These are phyloP conservation scores for Serranus cabrilla DNA, from an alignment of 2,797 vertebrate species.

Conservation along the genomic window DNA sequence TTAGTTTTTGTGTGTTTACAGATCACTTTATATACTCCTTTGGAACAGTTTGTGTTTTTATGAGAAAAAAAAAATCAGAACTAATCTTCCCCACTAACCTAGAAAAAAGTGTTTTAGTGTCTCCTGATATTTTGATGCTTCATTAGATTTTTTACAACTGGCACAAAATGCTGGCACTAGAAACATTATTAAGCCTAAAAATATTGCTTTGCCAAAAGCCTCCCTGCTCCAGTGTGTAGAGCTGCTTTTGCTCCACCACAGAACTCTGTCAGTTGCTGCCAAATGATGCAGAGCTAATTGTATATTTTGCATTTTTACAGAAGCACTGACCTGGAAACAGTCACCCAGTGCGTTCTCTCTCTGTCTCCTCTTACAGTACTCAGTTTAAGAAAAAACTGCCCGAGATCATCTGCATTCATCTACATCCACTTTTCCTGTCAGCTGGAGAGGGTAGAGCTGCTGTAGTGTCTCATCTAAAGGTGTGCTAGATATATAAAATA, in stretches of 20 bases:
- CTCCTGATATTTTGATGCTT: background rate
- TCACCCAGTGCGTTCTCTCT: background rate
- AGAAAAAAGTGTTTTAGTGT: background rate
- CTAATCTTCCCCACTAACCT: background rate
- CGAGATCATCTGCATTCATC: slow-evolving; percentile 18
- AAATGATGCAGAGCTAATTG: slow-evolving; percentile 47
- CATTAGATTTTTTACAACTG: background rate
- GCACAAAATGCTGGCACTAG: background rate
- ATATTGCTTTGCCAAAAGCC: slow-evolving; percentile 11
- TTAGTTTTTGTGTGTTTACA: too few relatives aligned
- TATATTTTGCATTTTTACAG: slow-evolving; percentile 49
- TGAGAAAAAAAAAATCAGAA: background rate
- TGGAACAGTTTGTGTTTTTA: too few relatives aligned
- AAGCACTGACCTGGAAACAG: slow-evolving; percentile 71
- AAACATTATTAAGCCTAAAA: slow-evolving; percentile 2
- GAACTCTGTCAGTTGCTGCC: background rate
- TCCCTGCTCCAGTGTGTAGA: background rate
- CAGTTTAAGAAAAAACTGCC: slow-evolving; percentile 16
- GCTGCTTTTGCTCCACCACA: slow-evolving; percentile 14
- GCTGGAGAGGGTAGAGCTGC: background rate
- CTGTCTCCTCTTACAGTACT: background rate
- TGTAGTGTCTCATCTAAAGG: background rate
- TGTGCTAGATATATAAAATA: background rate
- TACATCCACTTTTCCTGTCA: slow-evolving; percentile 9
- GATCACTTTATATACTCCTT: too few relatives aligned